phyloP scores from a whole-genome alignment of 2,113 vertebrate genomes.

The Myanophis thanlyinensis region DNA sequence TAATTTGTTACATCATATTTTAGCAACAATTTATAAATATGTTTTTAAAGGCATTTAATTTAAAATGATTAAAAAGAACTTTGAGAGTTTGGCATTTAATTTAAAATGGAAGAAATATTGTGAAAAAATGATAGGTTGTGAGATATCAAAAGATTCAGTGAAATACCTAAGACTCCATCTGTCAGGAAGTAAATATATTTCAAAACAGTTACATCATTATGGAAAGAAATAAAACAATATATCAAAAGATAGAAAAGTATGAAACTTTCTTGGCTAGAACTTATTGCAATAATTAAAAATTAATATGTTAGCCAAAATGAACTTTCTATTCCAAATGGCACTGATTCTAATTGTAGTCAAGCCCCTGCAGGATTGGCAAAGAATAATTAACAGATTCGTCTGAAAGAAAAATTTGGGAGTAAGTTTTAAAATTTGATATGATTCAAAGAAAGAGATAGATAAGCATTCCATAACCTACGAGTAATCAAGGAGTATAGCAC shows the following conservation, averaged over 20 bases:
- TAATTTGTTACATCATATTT: no score
- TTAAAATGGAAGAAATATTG: no score
- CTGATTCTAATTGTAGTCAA: not conserved
- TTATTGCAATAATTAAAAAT: not conserved
- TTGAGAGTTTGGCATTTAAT: no score
- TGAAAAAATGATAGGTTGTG: no score
- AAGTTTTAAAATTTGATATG: not conserved
- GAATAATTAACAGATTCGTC: not conserved
- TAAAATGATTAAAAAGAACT: no score
- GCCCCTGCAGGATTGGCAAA: not conserved
- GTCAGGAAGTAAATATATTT: not conserved
- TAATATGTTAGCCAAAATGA: not conserved
- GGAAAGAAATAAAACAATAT: not conserved
- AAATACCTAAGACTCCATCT: not conserved
- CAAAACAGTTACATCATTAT: not conserved
- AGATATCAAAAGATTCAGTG: not conserved
- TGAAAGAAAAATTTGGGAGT: not conserved
- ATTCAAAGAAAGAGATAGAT: not conserved
- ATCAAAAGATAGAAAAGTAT: not conserved
- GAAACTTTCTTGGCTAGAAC: not conserved
- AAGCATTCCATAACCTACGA: not conserved
- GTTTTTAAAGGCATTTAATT: no score
- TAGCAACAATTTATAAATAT: no score
- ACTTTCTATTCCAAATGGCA: not conserved
- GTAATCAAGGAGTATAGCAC: not conserved